Evolutionary conservation across 2,888 invertebrate genomes (phyloP).

Genomic region (Caenorhabditis uteleia): DNA sequence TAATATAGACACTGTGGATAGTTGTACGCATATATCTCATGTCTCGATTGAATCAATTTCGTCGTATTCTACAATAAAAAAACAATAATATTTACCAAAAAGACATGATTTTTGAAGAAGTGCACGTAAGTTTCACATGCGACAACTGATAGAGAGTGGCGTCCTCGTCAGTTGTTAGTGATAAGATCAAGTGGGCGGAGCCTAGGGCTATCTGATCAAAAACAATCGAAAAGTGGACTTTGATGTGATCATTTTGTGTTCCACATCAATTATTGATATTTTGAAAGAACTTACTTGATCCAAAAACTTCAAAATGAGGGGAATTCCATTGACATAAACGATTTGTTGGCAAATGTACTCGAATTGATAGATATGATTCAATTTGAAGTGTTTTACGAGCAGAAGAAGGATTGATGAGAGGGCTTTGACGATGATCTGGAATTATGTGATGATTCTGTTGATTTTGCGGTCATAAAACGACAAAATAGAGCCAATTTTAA

Average conservation of each 20-base stretch:
- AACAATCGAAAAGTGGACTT: slow-evolving; percentile 30
- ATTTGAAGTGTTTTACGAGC: slow-evolving; percentile 92
- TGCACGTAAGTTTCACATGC: slow-evolving; percentile 19
- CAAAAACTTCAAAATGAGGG: slow-evolving; percentile 94
- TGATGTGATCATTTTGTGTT: slow-evolving; percentile 5
- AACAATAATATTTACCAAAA: not conserved
- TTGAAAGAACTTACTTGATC: slow-evolving; percentile 77
- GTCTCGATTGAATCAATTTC: slow-evolving; percentile 82
- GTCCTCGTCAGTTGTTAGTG: too few relatives aligned
- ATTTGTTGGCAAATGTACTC: slow-evolving; percentile 97
- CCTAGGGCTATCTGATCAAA: too few relatives aligned
- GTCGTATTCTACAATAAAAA: slow-evolving; percentile 38
- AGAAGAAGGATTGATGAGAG: slow-evolving; percentile 87
- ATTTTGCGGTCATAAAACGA: too few relatives aligned
- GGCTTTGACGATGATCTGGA: slow-evolving; percentile 94
- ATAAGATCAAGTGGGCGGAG: not conserved
- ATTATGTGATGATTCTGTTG: too few relatives aligned
- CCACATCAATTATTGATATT: not conserved
- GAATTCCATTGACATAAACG: slow-evolving; percentile 96
- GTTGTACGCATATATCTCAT: slow-evolving; percentile 73
- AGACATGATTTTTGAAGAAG: too few relatives aligned
- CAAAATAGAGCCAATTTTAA: too few relatives aligned
- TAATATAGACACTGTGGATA: slow-evolving; percentile 64
- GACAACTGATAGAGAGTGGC: too few relatives aligned
- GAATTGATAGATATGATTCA: slow-evolving; percentile 97